Base-by-base conservation (phyloP, 2,888 invertebrate genomes). In the Norana najaformis region DNA sequence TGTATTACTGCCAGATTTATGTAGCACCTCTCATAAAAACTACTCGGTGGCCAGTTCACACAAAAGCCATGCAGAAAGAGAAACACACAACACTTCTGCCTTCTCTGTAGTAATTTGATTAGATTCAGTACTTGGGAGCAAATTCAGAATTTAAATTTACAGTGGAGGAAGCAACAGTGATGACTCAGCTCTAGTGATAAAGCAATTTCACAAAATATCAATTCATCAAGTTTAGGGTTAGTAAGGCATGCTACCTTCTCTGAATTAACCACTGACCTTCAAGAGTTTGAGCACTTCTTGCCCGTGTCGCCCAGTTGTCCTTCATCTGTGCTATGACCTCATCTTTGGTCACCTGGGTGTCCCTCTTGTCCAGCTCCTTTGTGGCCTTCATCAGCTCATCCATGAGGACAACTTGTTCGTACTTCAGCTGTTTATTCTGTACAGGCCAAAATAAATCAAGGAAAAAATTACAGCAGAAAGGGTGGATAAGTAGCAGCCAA, bases 341-440 rank as follows among this genome's bases (percentile, higher is more conserved):
- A 23, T 93, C 93, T 89, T 94, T 93, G 18, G 92, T 92, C 69
- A 92, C 93, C 3, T 92, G 91, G 34, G 93, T 93, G 89, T 93
- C 93, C 5, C 91, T 92, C 53, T 93, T 93, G 69, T 94, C 93
- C 38, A 92, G 92, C 82, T 93, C 93, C 90, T 93, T 93, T 8
- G 94, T 93, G 88, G 94, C 93, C 89, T 93, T 93, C 91, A 94
- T 91, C 90, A 94, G 91, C 88, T 94, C 92, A 47, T 93, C 92
- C 30, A 94, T 92, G 90, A 92, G 91, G 20, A 90, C 39, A 16
- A 34, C 92, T 88, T 94, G 94, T 89, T 94, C 94, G 18, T 92
- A 91, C 83, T 93, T 93, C 88, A 94, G 91, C 38, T 94, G 93
- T 39, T 93, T 93, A 93, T 94, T 94, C 94, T 94, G 90, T n/a